Evolutionary conservation across 2,797 vertebrate species (phyloP), one percentile per base, ranked within the genome.

Genomic region (Lateolabrax maculatus): DNA sequence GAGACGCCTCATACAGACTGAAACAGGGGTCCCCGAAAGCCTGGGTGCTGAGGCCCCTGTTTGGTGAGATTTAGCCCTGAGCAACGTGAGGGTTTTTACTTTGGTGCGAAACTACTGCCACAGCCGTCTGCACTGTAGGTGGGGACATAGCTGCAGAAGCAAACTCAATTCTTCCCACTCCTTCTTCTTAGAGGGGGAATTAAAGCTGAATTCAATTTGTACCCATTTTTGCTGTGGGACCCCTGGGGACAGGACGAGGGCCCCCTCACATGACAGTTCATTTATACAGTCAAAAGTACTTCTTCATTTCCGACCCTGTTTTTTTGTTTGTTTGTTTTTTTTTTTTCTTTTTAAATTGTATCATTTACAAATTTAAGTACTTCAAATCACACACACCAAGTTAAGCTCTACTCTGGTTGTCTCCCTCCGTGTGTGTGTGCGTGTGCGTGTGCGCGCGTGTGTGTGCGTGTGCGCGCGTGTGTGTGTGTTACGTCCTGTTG

Each of bases 401-500:
- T 12, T 15, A 5, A 16, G 43, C 53, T 41, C 29, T 6, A 6
- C 11, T 21, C 31, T 34, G 31, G 31, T 34, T 34, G 31, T 27
- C 70, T 66, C 61, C 44, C 31, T 6, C 31, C 6, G 3, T 6
- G 4, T 34, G 31, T 34, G 31, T 75, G 62, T 71, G 71, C 79
- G 19, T 63, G 34, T 2, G 77, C 70, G 79, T 63, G 6, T 23
- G 48, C 76, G 53, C 86, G 60, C 78, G 60, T 71, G 71, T 76
- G 84, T 75, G 62, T 71, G 71, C 79, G 19, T 63, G 34, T 2
- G 77, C 70, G 79, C 65, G 6, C 12, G 48, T 77, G 53, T 87
- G 60, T 78, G 60, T 71, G 71, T 76, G 84, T 70, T 80, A 73
- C 58, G 91, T 93, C 86, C 89, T 91, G 92, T 86, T 88, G 66